phyloP scores from a whole-genome alignment of 2,113 vertebrate species.

The Entelurus aequoreus region DNA sequence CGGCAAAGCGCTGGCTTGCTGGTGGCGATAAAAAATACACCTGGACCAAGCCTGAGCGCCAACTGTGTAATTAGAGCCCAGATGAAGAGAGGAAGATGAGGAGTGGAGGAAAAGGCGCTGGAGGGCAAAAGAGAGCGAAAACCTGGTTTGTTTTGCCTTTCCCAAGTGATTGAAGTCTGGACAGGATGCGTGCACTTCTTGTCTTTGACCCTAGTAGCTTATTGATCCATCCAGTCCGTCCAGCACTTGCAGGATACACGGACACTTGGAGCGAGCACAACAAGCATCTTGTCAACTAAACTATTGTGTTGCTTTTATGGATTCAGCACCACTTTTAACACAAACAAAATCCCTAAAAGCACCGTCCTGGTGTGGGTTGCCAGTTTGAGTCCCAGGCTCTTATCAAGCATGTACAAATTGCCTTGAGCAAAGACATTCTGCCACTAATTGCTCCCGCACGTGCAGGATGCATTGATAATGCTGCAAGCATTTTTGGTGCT shows the following conservation, averaged over 20 bases:
- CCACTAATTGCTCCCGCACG: conserved; percentile 8
- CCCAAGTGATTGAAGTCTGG: conserved; percentile 35
- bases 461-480: not conserved
- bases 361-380: not conserved
- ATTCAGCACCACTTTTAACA: not conserved
- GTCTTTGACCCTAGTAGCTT: conserved; percentile 49
- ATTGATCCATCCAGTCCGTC: conserved; percentile 50
- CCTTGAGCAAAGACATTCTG: conserved; percentile 10
- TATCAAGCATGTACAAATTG: not conserved
- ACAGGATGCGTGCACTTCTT: conserved; percentile 20
- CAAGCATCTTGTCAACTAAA: conserved; percentile 24
- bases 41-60: not conserved
- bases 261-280: not conserved
- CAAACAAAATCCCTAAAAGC: not conserved
- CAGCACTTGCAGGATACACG: conserved; percentile 22
- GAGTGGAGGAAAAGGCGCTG: not conserved
- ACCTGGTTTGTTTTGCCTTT: conserved; percentile 17
- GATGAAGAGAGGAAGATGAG: not conserved
- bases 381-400: not conserved
- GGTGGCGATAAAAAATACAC: not conserved
- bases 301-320: conserved; percentile 12
- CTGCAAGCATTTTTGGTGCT: not conserved
- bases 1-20: too few species aligned
- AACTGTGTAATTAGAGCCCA: not conserved
- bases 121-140: conserved; percentile 15